These are phyloP conservation scores for Podarcis lilfordi DNA, from an alignment of 2,797 vertebrate species.

Conservation along the genomic window DNA sequence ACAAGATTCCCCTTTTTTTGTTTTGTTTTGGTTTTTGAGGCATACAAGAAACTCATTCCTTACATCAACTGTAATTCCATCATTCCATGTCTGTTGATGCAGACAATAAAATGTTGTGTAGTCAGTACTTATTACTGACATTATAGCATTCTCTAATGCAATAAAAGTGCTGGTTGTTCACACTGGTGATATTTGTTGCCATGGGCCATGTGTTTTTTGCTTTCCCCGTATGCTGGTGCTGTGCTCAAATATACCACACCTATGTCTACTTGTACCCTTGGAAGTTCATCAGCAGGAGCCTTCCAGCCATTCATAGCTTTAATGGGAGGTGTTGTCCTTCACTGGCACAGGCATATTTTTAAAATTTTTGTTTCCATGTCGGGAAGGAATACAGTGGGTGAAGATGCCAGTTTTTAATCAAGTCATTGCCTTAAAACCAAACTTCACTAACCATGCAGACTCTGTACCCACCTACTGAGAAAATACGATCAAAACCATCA, in stretches of 20 bases:
- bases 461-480: not conserved
- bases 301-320: not conserved
- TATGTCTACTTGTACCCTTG: not conserved
- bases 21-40: constrained; percentile 74
- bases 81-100: constrained; percentile 91
- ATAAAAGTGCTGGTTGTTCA: constrained; percentile 98
- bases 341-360: not conserved
- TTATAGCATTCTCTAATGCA: constrained; percentile 96
- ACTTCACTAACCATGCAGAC: not conserved
- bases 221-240: accelerated
- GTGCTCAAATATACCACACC: not conserved
- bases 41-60: constrained; percentile 90
- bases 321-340: too few relatives aligned
- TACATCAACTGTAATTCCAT: constrained; percentile 92
- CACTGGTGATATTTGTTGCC: constrained; percentile 82
- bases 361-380: not conserved
- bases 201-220: constrained; percentile 70
- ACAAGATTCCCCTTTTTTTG: constrained; percentile 74
- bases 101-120: constrained; percentile 94
- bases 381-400: not conserved
- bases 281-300: not conserved
- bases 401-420: not conserved
- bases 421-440: not conserved
- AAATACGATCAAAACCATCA: not conserved
- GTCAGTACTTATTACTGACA: constrained; percentile 92